Evolutionary conservation across 2,797 vertebrate genomes (phyloP).

Genomic region (Pseudocheirus occidentalis): DNA sequence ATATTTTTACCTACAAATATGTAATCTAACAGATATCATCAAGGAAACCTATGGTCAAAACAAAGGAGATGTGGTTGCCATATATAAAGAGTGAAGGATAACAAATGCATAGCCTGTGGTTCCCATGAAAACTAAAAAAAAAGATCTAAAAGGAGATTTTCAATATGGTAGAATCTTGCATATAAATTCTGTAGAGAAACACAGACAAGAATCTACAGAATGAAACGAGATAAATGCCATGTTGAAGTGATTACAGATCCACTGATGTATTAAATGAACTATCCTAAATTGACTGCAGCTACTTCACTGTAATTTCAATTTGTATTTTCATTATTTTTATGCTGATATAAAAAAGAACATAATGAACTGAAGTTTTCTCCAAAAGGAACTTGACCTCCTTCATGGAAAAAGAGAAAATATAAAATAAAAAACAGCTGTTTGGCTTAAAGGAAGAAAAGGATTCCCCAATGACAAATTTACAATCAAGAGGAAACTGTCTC

Average conservation of each 20-base stretch:
- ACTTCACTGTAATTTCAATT: conserved; percentile 38
- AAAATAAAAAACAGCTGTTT: conserved; percentile 84
- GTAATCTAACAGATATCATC: background rate
- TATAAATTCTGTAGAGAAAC: background rate
- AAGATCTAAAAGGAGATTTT: background rate
- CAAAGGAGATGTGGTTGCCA: background rate
- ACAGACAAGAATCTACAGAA: background rate
- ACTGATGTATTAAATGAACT: background rate
- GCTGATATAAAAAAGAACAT: conserved; percentile 73
- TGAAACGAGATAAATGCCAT: background rate
- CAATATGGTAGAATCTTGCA: background rate
- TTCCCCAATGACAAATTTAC: conserved; percentile 83
- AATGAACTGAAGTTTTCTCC: conserved; percentile 63
- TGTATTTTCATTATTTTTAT: conserved; percentile 57
- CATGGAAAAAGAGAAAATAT: conserved; percentile 53
- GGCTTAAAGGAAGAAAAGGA: conserved; percentile 78
- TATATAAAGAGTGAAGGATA: background rate
- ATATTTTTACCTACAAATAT: background rate
- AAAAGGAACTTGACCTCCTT: conserved; percentile 73
- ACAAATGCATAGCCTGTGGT: background rate
- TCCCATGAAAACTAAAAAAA: background rate
- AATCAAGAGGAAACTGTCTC: conserved; percentile 83
- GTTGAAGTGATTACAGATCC: background rate
- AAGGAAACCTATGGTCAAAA: background rate
- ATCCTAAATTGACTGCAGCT: conserved; percentile 13